Percentiles rank a stretch among this genome's conserved stretches.
Evolutionary conservation across 2,888 invertebrate genomes (phyloP).

Genomic region (Phorcus lineatus): DNA sequence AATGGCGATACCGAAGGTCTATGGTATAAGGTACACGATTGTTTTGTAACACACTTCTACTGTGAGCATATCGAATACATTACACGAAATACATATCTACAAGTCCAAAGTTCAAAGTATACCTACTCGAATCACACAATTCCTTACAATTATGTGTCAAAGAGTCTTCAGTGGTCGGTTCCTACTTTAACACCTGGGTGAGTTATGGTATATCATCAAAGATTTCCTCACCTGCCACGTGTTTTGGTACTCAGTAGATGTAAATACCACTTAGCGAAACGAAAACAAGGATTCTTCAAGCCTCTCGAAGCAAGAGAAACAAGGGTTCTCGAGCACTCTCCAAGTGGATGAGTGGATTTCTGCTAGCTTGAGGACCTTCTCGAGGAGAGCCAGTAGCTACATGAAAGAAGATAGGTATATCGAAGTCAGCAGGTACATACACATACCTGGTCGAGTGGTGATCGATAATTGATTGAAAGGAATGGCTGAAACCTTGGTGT

Average conservation of each 20-base stretch:
- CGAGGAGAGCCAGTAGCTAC: neutral
- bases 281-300: neutral
- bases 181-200: no score
- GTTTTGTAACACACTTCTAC: no score
- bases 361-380: neutral
- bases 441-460: neutral
- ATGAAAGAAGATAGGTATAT: neutral
- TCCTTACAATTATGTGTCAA: no score
- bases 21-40: no score
- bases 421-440: neutral
- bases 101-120: no score
- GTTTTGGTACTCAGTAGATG: neutral
- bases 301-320: neutral
- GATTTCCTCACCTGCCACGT: no score
- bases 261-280: neutral
- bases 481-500: neutral
- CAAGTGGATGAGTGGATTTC: neutral
- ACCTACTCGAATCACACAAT: no score
- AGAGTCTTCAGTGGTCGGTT: no score
- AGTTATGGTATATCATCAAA: no score
- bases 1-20: no score
- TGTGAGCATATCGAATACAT: no score
- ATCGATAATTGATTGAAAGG: conserved; percentile 2
- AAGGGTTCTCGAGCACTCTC: neutral
- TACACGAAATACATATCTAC: no score